Conservation (phyloP, 2,888 invertebrate species). For the Eilema griseolum region DNA sequence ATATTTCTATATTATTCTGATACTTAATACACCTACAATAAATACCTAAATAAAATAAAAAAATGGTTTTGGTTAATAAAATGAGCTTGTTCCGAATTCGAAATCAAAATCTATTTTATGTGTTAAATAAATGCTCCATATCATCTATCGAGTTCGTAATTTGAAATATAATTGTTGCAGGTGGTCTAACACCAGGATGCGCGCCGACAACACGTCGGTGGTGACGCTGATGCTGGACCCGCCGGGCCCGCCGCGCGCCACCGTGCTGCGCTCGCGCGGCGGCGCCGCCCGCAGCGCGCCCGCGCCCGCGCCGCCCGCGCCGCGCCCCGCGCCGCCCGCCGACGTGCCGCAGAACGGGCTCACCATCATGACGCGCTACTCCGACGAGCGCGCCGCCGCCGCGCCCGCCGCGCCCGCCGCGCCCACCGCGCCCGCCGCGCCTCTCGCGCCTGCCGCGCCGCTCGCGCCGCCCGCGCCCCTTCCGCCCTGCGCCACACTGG, state of each 20-base stretch:
- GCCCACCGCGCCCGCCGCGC: conserved; percentile 61
- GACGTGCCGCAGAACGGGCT: conserved; percentile 78
- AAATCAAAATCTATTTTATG: too few species aligned
- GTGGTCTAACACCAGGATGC: conserved; percentile 94
- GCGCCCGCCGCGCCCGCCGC: conserved; percentile 60
- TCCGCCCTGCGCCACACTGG: conserved; percentile 73
- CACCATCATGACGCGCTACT: conserved; percentile 83
- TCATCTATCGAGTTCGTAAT: not conserved
- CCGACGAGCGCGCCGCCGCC: conserved; percentile 68
- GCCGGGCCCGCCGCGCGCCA: conserved; percentile 92
- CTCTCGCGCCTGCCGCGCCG: conserved; percentile 69
- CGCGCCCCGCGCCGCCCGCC: conserved; percentile 34
- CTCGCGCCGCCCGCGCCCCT: conserved; percentile 62
- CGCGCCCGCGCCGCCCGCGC: conserved; percentile 40
- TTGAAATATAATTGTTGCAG: conserved; percentile 59
- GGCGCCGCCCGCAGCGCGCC: conserved; percentile 51
- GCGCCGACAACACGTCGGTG: conserved; percentile 98
- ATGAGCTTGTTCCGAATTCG: too few species aligned
- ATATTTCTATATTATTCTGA: too few species aligned
- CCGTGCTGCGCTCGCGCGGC: conserved; percentile 84
- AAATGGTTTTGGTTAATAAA: too few species aligned
- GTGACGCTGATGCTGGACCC: conserved; percentile 96
- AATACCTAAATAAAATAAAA: too few species aligned
- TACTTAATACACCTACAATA: too few species aligned
- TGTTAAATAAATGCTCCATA: not conserved